Evolutionary conservation across 1,140 invertebrate genomes (phyloP).

Genomic region (Odontomachus brunneus): DNA sequence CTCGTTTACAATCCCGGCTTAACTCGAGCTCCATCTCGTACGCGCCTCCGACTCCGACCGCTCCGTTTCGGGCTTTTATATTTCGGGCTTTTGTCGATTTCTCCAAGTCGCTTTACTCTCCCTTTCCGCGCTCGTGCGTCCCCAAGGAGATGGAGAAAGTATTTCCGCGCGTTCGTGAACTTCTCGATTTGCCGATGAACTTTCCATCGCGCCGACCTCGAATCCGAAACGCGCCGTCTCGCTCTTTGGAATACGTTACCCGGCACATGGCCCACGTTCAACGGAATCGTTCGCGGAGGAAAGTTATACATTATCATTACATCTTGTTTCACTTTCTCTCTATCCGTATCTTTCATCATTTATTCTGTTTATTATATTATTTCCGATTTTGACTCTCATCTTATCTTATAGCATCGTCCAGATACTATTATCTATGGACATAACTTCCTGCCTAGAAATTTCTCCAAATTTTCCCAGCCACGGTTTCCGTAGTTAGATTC

Average conservation of each 20-base stretch:
- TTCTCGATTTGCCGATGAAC: constrained; percentile 40
- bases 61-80: constrained; percentile 19
- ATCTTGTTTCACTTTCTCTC: too few relatives aligned
- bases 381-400: too few relatives aligned
- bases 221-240: background rate
- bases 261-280: background rate
- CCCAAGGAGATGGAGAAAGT: constrained; percentile 32
- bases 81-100: constrained; percentile 42
- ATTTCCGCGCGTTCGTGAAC: constrained; percentile 30
- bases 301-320: too few relatives aligned
- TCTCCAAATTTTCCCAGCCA: too few relatives aligned
- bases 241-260: background rate
- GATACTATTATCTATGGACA: too few relatives aligned
- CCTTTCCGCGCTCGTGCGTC: constrained; percentile 19
- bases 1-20: background rate
- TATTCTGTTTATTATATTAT: too few relatives aligned
- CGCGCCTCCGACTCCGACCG: background rate
- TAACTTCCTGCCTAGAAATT: too few relatives aligned
- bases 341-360: too few relatives aligned
- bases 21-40: constrained; percentile 5
- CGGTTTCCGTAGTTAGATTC: too few relatives aligned
- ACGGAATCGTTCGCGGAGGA: too few relatives aligned
- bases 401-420: too few relatives aligned
- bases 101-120: constrained; percentile 29
- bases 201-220: constrained; percentile 16